Conservation (phyloP, 2,888 invertebrate species). For the Smittia sp. region DNA sequence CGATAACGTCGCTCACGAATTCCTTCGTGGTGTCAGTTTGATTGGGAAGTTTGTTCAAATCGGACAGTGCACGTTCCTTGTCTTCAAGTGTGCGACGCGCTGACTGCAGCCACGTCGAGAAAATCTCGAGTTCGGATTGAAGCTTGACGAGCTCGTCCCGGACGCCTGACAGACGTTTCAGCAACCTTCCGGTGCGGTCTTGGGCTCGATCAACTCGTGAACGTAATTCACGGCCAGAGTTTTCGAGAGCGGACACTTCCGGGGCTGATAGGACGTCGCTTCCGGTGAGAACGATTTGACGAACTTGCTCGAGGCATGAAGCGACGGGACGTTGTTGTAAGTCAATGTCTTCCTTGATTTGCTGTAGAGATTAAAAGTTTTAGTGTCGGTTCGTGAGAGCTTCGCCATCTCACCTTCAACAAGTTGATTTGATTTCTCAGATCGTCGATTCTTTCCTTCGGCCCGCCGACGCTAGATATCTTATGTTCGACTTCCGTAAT, state of each 20-base stretch:
- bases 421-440: conserved; percentile 84
- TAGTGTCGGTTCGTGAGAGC: not conserved
- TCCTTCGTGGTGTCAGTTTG: conserved; percentile 80
- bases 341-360: conserved; percentile 86
- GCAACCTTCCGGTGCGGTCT: conserved; percentile 74
- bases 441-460: conserved; percentile 82
- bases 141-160: conserved; percentile 87
- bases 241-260: conserved; percentile 83
- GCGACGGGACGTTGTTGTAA: conserved; percentile 79
- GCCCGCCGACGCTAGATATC: conserved; percentile 80
- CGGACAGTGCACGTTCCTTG: conserved; percentile 77
- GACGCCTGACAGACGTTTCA: conserved; percentile 72
- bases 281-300: conserved; percentile 84
- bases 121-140: conserved; percentile 73
- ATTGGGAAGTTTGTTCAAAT: conserved; percentile 67
- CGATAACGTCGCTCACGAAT: conserved; percentile 89
- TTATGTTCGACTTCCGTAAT: conserved; percentile 79
- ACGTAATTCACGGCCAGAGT: conserved; percentile 79
- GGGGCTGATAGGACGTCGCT: conserved; percentile 90
- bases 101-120: conserved; percentile 80
- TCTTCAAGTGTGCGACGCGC: conserved; percentile 78
- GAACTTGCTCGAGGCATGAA: conserved; percentile 83
- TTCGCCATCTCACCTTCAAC: conserved; percentile 69
- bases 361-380: conserved; percentile 55
- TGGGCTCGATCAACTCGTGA: conserved; percentile 78